Percentiles rank a stretch among this genome's conserved stretches.
phyloP scores from a whole-genome alignment of 2,797 vertebrate genomes.

The Leontocebus nigricollis region DNA sequence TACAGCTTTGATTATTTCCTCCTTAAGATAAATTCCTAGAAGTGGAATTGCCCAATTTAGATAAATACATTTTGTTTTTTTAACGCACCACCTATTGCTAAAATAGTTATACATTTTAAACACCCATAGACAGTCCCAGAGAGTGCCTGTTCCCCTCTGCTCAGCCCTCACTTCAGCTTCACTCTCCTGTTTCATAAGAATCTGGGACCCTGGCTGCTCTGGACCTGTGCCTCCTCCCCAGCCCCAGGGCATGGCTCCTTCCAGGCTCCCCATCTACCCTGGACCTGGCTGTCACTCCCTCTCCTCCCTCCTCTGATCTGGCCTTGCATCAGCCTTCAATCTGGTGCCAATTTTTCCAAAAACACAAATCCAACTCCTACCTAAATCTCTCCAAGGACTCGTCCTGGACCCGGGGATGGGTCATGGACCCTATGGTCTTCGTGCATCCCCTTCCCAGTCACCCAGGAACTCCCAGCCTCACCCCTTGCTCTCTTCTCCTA shows the following conservation, averaged over 20 bases:
- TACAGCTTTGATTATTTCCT: background rate
- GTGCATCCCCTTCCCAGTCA: background rate
- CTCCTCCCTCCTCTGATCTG: background rate
- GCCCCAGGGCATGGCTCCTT: background rate
- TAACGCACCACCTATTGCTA: background rate
- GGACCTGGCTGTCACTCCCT: accelerated
- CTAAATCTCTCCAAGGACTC: background rate
- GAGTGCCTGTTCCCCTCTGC: background rate
- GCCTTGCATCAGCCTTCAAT: background rate
- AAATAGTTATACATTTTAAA: background rate
- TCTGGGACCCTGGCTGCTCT: background rate
- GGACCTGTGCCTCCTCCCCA: accelerated
- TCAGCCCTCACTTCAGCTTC: background rate
- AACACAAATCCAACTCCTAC: background rate
- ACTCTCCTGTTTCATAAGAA: background rate
- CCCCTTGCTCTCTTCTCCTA: background rate
- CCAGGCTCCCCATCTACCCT: background rate
- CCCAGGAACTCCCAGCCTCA: background rate
- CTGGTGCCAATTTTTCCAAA: background rate
- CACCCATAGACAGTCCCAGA: background rate
- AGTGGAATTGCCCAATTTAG: background rate
- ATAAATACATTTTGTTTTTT: background rate
- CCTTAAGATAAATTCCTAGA: background rate
- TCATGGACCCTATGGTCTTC: accelerated
- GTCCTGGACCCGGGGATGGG: background rate